Evolutionary conservation across 1,140 invertebrate species (phyloP), one percentile per base, ranked within the genome.

Genomic region (Zaprionus ghesquierei): DNA sequence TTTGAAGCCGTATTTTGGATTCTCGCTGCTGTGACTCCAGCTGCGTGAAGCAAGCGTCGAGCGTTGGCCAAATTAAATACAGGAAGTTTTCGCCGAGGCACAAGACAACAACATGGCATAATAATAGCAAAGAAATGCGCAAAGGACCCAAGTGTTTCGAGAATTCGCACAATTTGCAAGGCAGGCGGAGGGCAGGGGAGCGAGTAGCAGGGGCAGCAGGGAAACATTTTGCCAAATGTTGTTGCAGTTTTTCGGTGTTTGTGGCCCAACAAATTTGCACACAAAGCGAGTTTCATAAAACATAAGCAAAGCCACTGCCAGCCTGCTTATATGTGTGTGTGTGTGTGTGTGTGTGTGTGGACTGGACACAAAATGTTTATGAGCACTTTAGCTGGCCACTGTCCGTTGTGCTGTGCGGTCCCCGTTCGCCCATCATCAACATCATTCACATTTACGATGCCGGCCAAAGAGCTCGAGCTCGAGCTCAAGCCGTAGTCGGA

Each of bases 371-470:
- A 79, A 81, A 87, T 86, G 82, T 86, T 86, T 86, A 86, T 86
- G 81, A 71, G 75, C 79, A 86, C 82, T 86, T 86, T 81, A 81
- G 79, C 56, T 69, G 29, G 61, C 60, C 58, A 35, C 31, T 65
- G 76, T 65, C 68, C 68, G 33, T 38, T 64, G 68, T 65, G 49
- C 35, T 18, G 41, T 68, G 71, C 46, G 77, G 60, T 85, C 81
- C 82, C 82, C 64, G 53, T 53, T 35, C 75, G 70, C 66, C 68
- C 82, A 85, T 82, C 75, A 76, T 70, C 61, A 87, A 71, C 81
- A 86, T 87, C 81, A 82, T 87, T 87, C 79, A 87, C 82, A 85
- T 85, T 85, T 85, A 85, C 74, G 81, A 80, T 31, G 61, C 59
- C 46, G 25, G 55, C 61, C 35, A 33, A 64, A 58, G 68, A 63